phyloP scores from a whole-genome alignment of 30 jellyfish, hydroid and myxozoan genomes.

The Hydra vulgaris region DNA sequence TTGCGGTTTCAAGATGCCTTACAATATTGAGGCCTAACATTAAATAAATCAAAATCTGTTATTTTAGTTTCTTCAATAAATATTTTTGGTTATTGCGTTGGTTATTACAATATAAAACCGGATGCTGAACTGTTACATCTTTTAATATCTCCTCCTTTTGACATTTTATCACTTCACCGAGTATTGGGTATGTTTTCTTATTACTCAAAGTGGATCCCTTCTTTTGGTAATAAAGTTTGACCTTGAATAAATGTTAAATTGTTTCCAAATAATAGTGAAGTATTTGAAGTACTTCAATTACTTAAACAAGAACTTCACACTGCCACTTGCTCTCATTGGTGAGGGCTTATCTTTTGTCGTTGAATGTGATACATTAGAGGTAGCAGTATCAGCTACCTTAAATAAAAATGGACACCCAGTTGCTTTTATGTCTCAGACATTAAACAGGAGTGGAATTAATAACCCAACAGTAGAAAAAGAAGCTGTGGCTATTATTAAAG shows the following conservation, averaged over 20 bases:
- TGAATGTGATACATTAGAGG: too few species aligned
- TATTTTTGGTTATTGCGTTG: conserved; percentile 41
- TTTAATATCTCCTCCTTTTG: conserved; percentile 50
- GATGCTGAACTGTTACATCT: conserved; percentile 52
- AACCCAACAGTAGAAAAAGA: too few species aligned
- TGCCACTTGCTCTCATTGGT: too few species aligned
- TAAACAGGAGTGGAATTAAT: too few species aligned
- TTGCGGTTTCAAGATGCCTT: conserved; percentile 32
- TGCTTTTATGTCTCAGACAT: too few species aligned
- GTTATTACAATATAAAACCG: conserved; percentile 47
- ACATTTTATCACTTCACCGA: conserved; percentile 2
- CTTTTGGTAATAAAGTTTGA: conserved; percentile 25
- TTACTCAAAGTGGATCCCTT: conserved; percentile 57
- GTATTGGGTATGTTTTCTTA: conserved; percentile 61
- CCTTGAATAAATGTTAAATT: conserved; percentile 16
- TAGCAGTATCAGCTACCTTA: too few species aligned
- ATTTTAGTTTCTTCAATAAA: neutral
- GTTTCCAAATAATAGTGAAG: conserved; percentile 2
- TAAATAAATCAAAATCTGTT: neutral
- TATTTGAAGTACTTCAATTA: too few species aligned
- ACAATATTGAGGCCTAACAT: conserved; percentile 19
- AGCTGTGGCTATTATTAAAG: too few species aligned
- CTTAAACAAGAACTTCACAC: too few species aligned
- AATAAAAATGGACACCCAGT: too few species aligned
- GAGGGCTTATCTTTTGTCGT: too few species aligned